Conservation (phyloP, 2,888 invertebrate species). For the Hydriomena furcata region DNA sequence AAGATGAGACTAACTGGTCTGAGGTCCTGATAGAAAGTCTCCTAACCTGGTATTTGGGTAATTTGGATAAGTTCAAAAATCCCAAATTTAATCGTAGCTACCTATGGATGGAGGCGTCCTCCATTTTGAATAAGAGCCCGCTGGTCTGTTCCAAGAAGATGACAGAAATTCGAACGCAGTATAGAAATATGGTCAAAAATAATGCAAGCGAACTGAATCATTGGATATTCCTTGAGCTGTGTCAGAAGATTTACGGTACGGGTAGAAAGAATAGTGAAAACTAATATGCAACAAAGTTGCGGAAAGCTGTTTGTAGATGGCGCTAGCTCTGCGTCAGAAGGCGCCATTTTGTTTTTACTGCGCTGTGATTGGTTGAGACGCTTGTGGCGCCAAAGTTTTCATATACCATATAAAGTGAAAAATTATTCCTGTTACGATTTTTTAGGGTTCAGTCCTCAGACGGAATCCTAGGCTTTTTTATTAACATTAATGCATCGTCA, state of each 20-base stretch:
- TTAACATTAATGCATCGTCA: too few species aligned
- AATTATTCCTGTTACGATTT: too few species aligned
- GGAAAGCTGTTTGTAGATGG: background rate
- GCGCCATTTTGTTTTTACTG: conserved; percentile 6
- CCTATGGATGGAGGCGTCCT: conserved; percentile 68
- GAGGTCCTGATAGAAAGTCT: conserved; percentile 63
- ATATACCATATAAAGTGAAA: too few species aligned
- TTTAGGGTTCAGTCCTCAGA: too few species aligned
- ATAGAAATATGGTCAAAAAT: conserved; percentile 66
- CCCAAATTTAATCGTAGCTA: conserved; percentile 69
- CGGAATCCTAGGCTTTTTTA: too few species aligned
- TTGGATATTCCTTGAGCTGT: conserved; percentile 68
- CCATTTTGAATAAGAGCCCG: conserved; percentile 62
- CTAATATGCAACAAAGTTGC: too few species aligned
- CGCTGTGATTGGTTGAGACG: conserved; percentile 3
- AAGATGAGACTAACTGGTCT: conserved; percentile 53
- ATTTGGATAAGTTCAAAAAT: conserved; percentile 75
- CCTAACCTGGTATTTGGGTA: conserved; percentile 67
- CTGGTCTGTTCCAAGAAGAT: conserved; percentile 72
- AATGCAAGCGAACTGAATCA: conserved; percentile 50
- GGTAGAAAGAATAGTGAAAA: conserved; percentile 54
- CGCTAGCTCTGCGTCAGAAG: too few species aligned
- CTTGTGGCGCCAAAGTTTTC: background rate
- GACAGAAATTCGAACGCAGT: conserved; percentile 67
- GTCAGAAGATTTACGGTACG: conserved; percentile 75